Base-by-base conservation (phyloP, 2,113 vertebrate genomes). In the Ciconia maguari region DNA sequence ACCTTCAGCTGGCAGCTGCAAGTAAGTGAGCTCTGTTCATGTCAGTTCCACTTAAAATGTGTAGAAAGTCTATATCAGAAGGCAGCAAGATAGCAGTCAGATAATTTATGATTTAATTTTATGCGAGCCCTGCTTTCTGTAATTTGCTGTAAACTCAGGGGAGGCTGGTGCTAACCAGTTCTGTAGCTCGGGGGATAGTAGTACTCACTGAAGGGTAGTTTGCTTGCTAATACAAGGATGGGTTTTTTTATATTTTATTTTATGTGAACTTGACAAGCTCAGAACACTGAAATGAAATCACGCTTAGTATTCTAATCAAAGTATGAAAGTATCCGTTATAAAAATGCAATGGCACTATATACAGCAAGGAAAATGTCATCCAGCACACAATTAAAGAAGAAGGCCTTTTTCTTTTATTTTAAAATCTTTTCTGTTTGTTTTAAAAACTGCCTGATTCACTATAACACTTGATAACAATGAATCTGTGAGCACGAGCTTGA, bases 51-150 rank as follows among this genome's bases (percentile, higher is more conserved):
- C 98, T 98, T 98, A 98, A 98, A 98, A 98, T 98, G 97, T 98
- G 98, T 96, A 97, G 98, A 98, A 98, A 98, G 98, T 98, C 98
- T 98, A 98, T 98, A 98, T 98, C 98, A 97, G 98, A 98, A 98
- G 98, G 98, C 98, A 98, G 98, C 98, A 97, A 99, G 99, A 99
- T 99, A 99, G 98, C 98, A 98, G 98, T 98, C 98, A 98, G 98
- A 99, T 99, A 99, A 99, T 99, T 99, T 99, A 99, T 99, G 99
- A 99, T 99, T 99, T 99, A 99, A 99, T 99, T 99, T 99, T 99
- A 99, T 99, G 98, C 98, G 98, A 99, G 98, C 98, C 97, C 98
- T 98, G 99, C 99, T 99, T 99, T 99, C 99, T 98, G 99, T 99
- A 99, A 99, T 99, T 99, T 99, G 99, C 99, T 99, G 98, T 99